Percentiles rank a stretch among this genome's conserved stretches.
phyloP scores from a whole-genome alignment of 2,888 invertebrate species.

The Pinctada fucata region DNA sequence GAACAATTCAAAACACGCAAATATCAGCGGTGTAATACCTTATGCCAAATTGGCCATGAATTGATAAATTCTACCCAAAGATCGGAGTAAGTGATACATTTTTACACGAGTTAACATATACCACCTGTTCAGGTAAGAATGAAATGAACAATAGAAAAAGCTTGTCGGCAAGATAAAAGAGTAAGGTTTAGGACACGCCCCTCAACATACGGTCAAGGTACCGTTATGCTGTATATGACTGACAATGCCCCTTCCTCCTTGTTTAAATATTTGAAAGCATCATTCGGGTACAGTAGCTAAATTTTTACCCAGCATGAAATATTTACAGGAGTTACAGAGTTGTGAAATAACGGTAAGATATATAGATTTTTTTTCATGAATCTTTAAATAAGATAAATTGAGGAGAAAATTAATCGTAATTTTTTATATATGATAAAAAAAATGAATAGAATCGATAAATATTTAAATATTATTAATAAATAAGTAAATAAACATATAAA shows the following conservation, averaged over 20 bases:
- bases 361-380: not conserved
- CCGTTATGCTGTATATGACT: not conserved
- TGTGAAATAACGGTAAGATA: slow-evolving; percentile 15
- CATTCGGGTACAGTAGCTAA: not conserved
- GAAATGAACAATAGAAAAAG: not conserved
- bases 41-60: slow-evolving; percentile 22
- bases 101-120: slow-evolving; percentile 8
- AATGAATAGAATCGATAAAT: no score
- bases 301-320: slow-evolving; percentile 10
- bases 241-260: no score
- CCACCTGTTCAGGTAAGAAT: slow-evolving; percentile 5
- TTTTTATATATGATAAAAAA: no score
- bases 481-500: slow-evolving; percentile 4
- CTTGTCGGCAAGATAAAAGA: not conserved
- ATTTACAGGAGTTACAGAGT: slow-evolving; percentile 19
- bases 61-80: not conserved
- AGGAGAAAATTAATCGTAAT: no score
- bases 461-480: not conserved
- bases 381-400: no score
- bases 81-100: slow-evolving; percentile 23
- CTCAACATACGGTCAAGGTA: not conserved
- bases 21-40: slow-evolving; percentile 1
- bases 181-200: not conserved
- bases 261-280: no score
- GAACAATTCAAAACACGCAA: slow-evolving; percentile 16